Percentiles rank a stretch among this genome's conserved stretches.
These are phyloP conservation scores for Spheniscus mendiculus DNA, from an alignment of 2,113 vertebrate species.

Conservation along the genomic window DNA sequence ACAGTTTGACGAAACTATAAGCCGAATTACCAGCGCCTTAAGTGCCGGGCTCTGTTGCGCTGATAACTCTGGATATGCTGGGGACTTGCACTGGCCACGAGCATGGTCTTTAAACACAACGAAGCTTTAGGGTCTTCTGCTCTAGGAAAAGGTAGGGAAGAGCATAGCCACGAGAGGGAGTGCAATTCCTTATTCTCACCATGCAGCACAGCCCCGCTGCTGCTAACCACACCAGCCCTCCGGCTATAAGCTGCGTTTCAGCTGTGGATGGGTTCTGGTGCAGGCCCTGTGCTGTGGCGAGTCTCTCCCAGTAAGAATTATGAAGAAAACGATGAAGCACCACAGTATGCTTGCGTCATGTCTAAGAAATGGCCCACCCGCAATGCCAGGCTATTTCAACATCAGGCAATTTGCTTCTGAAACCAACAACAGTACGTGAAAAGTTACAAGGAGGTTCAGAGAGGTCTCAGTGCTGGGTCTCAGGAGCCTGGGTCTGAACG, in stretches of 20 bases:
- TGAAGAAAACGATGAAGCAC: not conserved
- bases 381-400: not conserved
- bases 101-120: not conserved
- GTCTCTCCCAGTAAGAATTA: not conserved
- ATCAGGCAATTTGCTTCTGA: not conserved
- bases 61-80: not conserved
- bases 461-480: not conserved
- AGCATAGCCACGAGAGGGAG: not conserved
- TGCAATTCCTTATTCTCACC: not conserved
- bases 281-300: not conserved
- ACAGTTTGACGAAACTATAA: not conserved
- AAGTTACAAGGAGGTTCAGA: not conserved
- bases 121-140: slow-evolving; percentile 1
- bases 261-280: not conserved
- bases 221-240: not conserved
- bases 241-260: fast-evolving
- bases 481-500: not conserved
- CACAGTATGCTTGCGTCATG: fast-evolving
- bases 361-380: not conserved
- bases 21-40: not conserved
- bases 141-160: not conserved
- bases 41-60: not conserved
- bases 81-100: not conserved
- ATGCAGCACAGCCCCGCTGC: not conserved
- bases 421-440: not conserved